Evolutionary conservation across 2,888 invertebrate genomes (phyloP).

Genomic region (Prenolepis imparis): DNA sequence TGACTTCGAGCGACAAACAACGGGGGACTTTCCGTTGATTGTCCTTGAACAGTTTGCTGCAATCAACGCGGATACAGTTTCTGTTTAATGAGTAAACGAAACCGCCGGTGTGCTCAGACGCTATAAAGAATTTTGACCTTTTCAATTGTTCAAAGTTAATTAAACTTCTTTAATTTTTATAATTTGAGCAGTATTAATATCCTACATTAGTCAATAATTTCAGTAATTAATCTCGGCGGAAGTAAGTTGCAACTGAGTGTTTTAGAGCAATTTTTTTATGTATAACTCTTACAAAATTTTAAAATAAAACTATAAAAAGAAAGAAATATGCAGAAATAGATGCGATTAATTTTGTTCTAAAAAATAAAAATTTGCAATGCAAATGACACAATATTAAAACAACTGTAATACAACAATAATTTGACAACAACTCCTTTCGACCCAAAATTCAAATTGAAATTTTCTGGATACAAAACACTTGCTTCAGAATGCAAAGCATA

Average conservation of each 20-base stretch:
- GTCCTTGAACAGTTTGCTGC: constrained; percentile 26
- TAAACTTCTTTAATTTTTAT: background rate
- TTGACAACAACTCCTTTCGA: constrained; percentile 9
- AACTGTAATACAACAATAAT: background rate
- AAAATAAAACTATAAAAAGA: background rate
- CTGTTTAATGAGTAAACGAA: constrained; percentile 27
- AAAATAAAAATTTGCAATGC: background rate
- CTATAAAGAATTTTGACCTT: background rate
- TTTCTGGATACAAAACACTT: constrained; percentile 8
- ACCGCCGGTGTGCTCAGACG: background rate
- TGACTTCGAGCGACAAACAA: constrained; percentile 35
- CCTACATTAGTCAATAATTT: background rate
- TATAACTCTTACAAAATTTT: background rate
- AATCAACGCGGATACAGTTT: constrained; percentile 21
- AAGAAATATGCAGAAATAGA: background rate
- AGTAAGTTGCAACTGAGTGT: background rate
- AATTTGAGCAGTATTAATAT: background rate
- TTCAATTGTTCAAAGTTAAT: background rate
- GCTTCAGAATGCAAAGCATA: constrained; percentile 35
- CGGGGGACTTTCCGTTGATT: constrained; percentile 24
- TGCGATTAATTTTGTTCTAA: background rate
- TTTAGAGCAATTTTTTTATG: background rate
- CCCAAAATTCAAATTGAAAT: constrained; percentile 23
- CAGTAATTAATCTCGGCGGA: background rate
- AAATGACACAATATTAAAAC: background rate